A percentile compares a stretch with the other conserved stretches of the same genome.
Conservation (phyloP, 1,140 invertebrate species). For the Branchinecta lindahli region DNA sequence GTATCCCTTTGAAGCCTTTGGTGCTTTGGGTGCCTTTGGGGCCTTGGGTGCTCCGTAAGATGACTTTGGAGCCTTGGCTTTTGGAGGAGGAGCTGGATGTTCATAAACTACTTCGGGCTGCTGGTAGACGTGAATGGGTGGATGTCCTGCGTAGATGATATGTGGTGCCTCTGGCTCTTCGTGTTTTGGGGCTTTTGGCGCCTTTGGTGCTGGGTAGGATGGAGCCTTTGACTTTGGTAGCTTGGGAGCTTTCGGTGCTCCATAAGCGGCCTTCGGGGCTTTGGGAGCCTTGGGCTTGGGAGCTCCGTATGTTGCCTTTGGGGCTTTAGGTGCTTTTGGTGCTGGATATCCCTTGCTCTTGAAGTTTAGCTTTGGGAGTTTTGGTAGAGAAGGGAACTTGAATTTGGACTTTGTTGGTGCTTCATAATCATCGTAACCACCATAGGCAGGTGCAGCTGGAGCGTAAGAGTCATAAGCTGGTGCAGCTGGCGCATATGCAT, state of each 20-base stretch:
- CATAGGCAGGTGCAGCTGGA: slow-evolving; percentile 9
- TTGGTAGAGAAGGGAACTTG: slow-evolving; percentile 17
- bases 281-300: slow-evolving; percentile 18
- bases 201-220: slow-evolving; percentile 21
- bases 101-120: slow-evolving; percentile 22
- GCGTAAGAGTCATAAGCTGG: slow-evolving; percentile 14
- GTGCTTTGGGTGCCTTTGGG: slow-evolving; percentile 15
- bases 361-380: slow-evolving; percentile 17
- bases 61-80: slow-evolving; percentile 13
- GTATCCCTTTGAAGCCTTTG: slow-evolving; percentile 12
- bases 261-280: slow-evolving; percentile 21
- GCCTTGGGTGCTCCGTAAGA: slow-evolving; percentile 14
- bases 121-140: slow-evolving; percentile 32
- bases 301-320: slow-evolving; percentile 20
- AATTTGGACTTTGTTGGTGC: background rate
- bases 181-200: slow-evolving; percentile 20
- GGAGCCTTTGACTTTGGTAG: slow-evolving; percentile 18
- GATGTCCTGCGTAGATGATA: slow-evolving; percentile 33
- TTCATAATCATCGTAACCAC: background rate
- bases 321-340: slow-evolving; percentile 19
- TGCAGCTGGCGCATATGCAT: background rate
- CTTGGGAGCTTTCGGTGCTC: slow-evolving; percentile 22
- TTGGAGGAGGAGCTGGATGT: slow-evolving; percentile 15
- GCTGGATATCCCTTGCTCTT: slow-evolving; percentile 16
- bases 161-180: slow-evolving; percentile 26